Evolutionary conservation across 2,888 invertebrate species (phyloP).

Genomic region (Ormyrus rosae): DNA sequence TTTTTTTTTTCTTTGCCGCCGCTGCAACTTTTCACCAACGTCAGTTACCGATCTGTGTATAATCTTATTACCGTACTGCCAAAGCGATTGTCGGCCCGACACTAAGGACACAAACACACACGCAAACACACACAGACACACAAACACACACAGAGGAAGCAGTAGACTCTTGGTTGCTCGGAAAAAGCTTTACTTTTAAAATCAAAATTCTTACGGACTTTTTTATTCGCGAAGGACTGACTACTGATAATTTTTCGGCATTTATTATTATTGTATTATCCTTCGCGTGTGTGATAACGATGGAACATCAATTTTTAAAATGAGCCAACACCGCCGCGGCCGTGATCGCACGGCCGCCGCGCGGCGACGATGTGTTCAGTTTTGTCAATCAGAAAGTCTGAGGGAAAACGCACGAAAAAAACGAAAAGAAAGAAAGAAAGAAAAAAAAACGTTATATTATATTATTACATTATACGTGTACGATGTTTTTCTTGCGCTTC

Average conservation of each 20-base stretch:
- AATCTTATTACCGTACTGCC: conserved; percentile 60
- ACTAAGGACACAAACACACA: neutral
- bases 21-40: conserved; percentile 49
- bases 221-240: too few species aligned
- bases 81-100: conserved; percentile 57
- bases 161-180: too few species aligned
- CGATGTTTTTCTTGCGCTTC: conserved; percentile 22
- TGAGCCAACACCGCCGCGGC: too few species aligned
- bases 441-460: too few species aligned
- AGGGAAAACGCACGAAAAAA: conserved; percentile 51
- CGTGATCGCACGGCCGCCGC: too few species aligned
- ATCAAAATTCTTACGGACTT: too few species aligned
- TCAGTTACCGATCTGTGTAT: conserved; percentile 59
- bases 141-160: too few species aligned
- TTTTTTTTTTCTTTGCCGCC: conserved; percentile 24
- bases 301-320: too few species aligned
- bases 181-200: too few species aligned
- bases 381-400: conserved; percentile 56
- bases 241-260: too few species aligned
- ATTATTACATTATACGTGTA: neutral
- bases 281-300: too few species aligned
- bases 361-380: conserved; percentile 53
- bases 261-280: too few species aligned
- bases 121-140: neutral
- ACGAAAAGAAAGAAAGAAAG: conserved; percentile 1